A percentile compares a stretch with the other conserved stretches of the same genome.
These are phyloP conservation scores for Microcebus griseorufus DNA, from an alignment of 2,113 vertebrate species.

Conservation along the genomic window DNA sequence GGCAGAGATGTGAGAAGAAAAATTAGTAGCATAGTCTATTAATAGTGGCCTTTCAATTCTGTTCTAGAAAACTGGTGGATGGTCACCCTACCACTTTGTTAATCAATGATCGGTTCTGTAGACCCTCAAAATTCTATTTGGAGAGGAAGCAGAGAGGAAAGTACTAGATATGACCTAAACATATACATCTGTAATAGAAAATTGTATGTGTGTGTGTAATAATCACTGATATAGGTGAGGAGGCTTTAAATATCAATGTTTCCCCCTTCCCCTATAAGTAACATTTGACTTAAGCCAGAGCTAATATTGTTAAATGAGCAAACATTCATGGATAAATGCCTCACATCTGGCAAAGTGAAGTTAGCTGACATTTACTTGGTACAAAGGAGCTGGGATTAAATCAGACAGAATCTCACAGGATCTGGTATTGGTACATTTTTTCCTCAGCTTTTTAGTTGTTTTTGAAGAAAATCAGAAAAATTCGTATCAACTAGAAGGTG, in stretches of 20 bases:
- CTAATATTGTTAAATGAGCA: constrained; percentile 79
- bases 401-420: constrained; percentile 63
- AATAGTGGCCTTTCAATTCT: background rate
- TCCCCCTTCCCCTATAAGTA: constrained; percentile 62
- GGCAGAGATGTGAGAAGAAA: background rate
- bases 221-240: background rate
- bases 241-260: constrained; percentile 57
- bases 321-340: constrained; percentile 76
- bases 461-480: constrained; percentile 30
- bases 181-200: background rate
- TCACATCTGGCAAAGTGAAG: constrained; percentile 77
- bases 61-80: background rate
- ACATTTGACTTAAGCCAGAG: constrained; percentile 80
- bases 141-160: background rate
- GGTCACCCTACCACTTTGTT: background rate
- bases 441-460: constrained; percentile 5
- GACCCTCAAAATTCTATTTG: background rate
- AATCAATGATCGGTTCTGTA: background rate
- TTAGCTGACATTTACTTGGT: constrained; percentile 82
- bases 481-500: background rate
- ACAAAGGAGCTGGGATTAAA: constrained; percentile 72
- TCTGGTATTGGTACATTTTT: constrained; percentile 28
- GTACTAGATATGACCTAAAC: background rate
- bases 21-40: background rate
- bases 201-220: background rate